Conservation (phyloP, 2,888 invertebrate genomes). For the Nymphalis polychloros region DNA sequence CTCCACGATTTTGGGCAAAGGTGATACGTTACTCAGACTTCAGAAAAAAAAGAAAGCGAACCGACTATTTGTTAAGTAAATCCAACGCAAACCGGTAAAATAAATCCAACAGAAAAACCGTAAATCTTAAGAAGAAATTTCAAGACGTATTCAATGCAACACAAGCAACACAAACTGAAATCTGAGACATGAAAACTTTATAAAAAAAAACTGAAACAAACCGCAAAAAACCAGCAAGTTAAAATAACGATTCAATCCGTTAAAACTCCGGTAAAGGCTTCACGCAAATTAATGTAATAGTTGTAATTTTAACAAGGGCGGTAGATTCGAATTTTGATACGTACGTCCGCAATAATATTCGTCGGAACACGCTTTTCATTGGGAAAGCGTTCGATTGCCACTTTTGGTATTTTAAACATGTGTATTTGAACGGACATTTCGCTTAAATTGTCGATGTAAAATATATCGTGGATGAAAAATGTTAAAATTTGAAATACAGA, state of each 20-base stretch:
- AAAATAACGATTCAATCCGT: not conserved
- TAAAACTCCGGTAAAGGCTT: not conserved
- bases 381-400: conserved; percentile 36
- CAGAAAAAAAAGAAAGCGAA: too few relatives aligned
- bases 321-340: conserved; percentile 13
- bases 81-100: too few relatives aligned
- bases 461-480: conserved; percentile 20
- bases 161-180: not conserved
- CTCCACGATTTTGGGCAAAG: too few relatives aligned
- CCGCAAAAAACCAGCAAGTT: not conserved
- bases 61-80: too few relatives aligned
- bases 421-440: conserved; percentile 30
- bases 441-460: conserved; percentile 17
- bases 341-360: conserved; percentile 20
- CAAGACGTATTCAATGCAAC: too few relatives aligned
- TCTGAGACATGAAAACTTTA: not conserved
- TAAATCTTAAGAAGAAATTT: too few relatives aligned
- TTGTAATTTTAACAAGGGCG: conserved; percentile 22
- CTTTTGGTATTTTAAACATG: conserved; percentile 39
- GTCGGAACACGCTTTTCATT: conserved; percentile 21
- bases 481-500: not conserved
- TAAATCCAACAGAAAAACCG: too few relatives aligned
- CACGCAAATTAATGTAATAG: conserved; percentile 15
- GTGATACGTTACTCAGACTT: too few relatives aligned
- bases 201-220: not conserved